A percentile compares a stretch with the other conserved stretches of the same genome.
phyloP scores from a whole-genome alignment of 92 coral and sea anemone genomes.

The Plumapathes pennacea region DNA sequence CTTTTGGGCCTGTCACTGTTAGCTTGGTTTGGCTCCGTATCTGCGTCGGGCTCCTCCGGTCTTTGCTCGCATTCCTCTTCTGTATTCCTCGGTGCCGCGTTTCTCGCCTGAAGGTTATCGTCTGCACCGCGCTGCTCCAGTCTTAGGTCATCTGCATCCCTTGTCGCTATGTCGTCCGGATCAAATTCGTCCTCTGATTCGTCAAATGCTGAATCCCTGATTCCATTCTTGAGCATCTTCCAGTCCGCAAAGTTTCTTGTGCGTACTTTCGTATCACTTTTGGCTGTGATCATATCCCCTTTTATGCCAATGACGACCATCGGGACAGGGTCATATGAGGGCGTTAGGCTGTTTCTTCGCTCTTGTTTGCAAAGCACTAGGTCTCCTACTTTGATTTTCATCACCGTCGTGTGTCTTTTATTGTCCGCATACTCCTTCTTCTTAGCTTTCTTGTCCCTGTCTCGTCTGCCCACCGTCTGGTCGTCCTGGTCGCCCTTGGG shows the following conservation, averaged over 20 bases:
- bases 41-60: too few relatives aligned
- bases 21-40: too few relatives aligned
- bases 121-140: too few relatives aligned
- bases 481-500: background rate
- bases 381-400: constrained; percentile 15
- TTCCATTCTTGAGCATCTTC: background rate
- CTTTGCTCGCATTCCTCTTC: too few relatives aligned
- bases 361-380: constrained; percentile 20
- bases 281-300: constrained; percentile 13
- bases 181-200: background rate
- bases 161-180: too few relatives aligned
- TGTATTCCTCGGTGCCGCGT: too few relatives aligned
- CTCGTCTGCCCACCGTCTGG: background rate
- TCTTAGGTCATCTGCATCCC: too few relatives aligned
- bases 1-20: too few relatives aligned
- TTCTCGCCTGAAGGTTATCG: too few relatives aligned
- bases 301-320: constrained; percentile 10
- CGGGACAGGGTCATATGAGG: constrained; percentile 6
- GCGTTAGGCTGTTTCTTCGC: constrained; percentile 1
- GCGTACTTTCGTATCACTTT: background rate
- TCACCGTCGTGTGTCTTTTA: background rate
- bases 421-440: constrained; percentile 12
- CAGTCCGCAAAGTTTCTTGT: background rate
- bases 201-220: background rate
- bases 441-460: background rate